Percentiles rank a stretch among this genome's conserved stretches.
These are phyloP conservation scores for Cotesia chilonis DNA, from an alignment of 1,140 invertebrate genomes.

Conservation along the genomic window DNA sequence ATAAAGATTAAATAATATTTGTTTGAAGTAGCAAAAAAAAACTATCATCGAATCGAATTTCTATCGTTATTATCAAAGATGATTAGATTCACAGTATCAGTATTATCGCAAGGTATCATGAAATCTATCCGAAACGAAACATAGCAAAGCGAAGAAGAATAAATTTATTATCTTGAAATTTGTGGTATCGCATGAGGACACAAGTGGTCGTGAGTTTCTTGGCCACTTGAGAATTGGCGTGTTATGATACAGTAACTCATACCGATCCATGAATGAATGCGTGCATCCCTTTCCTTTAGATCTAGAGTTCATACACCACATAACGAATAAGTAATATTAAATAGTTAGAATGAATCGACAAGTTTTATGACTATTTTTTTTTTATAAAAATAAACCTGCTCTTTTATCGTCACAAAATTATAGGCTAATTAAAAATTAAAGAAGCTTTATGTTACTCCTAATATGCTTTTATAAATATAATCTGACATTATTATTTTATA, in stretches of 20 bases:
- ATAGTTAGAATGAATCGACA: constrained; percentile 18
- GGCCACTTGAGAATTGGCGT: constrained; percentile 28
- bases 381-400: neutral
- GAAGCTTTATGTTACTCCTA: neutral
- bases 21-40: neutral
- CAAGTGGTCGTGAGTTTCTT: constrained; percentile 8
- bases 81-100: neutral
- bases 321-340: constrained; percentile 18
- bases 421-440: neutral
- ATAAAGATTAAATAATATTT: neutral
- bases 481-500: neutral
- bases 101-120: neutral
- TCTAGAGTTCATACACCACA: neutral
- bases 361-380: constrained; percentile 5
- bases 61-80: constrained; percentile 4
- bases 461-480: neutral
- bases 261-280: constrained; percentile 12
- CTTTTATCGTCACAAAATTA: neutral
- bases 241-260: constrained; percentile 26
- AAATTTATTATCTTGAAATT: constrained; percentile 21
- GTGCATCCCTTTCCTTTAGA: constrained; percentile 13
- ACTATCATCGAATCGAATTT: neutral
- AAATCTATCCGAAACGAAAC: neutral
- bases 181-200: neutral
- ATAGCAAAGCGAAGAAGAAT: neutral